Conservation (phyloP, 92 coral and sea anemone species). For the Umimayanthus chanpuru region DNA sequence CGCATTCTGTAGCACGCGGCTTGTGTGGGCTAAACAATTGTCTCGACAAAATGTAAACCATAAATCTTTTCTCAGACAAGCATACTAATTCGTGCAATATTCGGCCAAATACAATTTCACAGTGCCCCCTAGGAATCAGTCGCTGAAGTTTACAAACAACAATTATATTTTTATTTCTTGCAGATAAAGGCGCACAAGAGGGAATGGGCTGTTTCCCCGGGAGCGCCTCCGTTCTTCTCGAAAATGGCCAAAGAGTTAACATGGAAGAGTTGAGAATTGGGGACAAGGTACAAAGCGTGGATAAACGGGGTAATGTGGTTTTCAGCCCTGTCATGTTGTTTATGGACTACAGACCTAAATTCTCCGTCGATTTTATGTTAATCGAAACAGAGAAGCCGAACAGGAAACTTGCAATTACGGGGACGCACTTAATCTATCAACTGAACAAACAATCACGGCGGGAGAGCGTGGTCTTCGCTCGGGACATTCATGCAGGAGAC, state of each 20-base stretch:
- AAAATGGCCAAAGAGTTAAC: conserved; percentile 55
- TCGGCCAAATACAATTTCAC: background rate
- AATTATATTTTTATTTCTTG: conserved; percentile 15
- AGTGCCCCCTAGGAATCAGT: conserved; percentile 16
- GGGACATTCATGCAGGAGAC: conserved; percentile 73
- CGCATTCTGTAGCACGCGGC: background rate
- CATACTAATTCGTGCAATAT: background rate
- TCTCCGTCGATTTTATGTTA: conserved; percentile 48
- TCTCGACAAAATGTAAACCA: conserved; percentile 37
- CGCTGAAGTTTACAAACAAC: background rate
- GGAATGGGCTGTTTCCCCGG: conserved; percentile 69
- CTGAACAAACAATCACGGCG: conserved; percentile 76
- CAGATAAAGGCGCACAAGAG: conserved; percentile 53
- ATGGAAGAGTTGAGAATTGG: conserved; percentile 72
- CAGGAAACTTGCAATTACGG: conserved; percentile 76
- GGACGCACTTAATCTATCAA: conserved; percentile 87
- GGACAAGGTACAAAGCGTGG: conserved; percentile 71
- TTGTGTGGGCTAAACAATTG: conserved; percentile 18
- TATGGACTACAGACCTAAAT: conserved; percentile 77
- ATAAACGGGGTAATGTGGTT: conserved; percentile 59
- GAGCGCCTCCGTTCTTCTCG: conserved; percentile 58
- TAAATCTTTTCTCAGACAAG: conserved; percentile 30
- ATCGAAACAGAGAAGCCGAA: conserved; percentile 74
- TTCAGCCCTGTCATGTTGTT: conserved; percentile 87
- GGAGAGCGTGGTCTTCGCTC: conserved; percentile 69